Percentiles rank a stretch among this genome's conserved stretches.
Evolutionary conservation across 2,888 invertebrate species (phyloP).

Genomic region (Abrostola triplasia): DNA sequence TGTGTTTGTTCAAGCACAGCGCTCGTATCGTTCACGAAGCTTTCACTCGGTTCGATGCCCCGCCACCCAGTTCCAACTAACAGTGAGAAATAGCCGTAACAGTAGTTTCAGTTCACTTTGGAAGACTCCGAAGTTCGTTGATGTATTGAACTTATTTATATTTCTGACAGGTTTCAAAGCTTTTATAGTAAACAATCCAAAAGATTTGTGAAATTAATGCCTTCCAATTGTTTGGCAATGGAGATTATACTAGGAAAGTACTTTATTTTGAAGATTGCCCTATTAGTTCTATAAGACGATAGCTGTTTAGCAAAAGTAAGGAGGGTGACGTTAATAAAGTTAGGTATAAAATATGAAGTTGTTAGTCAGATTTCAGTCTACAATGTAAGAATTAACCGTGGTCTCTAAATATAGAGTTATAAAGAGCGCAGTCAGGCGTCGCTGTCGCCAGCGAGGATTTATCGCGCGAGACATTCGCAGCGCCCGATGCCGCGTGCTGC

Average conservation of each 20-base stretch:
- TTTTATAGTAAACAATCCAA: slow-evolving; percentile 32
- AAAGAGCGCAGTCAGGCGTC: slow-evolving; percentile 59
- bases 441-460: slow-evolving; percentile 61
- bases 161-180: slow-evolving; percentile 43
- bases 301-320: not conserved
- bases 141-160: slow-evolving; percentile 52
- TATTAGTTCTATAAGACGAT: not conserved
- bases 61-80: slow-evolving; percentile 57
- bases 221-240: slow-evolving; percentile 22
- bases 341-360: slow-evolving; percentile 14
- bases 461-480: slow-evolving; percentile 59
- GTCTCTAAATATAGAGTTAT: slow-evolving; percentile 62
- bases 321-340: not conserved
- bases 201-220: slow-evolving; percentile 37
- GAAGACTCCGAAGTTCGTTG: slow-evolving; percentile 52
- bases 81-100: slow-evolving; percentile 60
- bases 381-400: slow-evolving; percentile 36
- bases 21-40: slow-evolving; percentile 60
- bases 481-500: slow-evolving; percentile 49
- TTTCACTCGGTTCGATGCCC: slow-evolving; percentile 73
- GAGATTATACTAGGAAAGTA: slow-evolving; percentile 18
- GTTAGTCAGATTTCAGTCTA: slow-evolving; percentile 28
- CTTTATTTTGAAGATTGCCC: slow-evolving; percentile 8
- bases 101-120: slow-evolving; percentile 58
- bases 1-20: slow-evolving; percentile 58